Base-by-base conservation (phyloP, 2,797 vertebrate species). In the Sebastes diploproa region DNA sequence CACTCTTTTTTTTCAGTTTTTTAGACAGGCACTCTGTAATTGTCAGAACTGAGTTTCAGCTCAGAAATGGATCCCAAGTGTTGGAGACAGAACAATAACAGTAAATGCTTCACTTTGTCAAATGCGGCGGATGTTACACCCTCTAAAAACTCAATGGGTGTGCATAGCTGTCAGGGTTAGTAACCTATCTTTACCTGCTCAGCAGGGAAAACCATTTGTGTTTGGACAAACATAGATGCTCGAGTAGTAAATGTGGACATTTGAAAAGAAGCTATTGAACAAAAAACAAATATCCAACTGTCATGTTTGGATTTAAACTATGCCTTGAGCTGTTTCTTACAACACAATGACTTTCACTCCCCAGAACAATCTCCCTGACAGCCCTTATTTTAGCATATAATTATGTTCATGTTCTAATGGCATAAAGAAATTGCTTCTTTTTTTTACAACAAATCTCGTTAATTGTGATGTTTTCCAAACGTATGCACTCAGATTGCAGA, bases 101-200 rank as follows among this genome's bases (percentile, higher is more conserved):
- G 55, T 63, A 65, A 82, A 77, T 74, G 66, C 71, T 80, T 76
- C 63, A 71, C 50, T 77, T 76, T 86, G 62, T 79, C 77, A 77
- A 79, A 62, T 75, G 58, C 22, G 75, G 65, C 16, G 50, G 60
- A 61, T 59, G 64, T 52, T 68, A 36, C 10, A 71, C 16, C 32
- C 30, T 38, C 54, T 58, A 18, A 78, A 66, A 70, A 55, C 54
- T 12, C 60, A 12, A 2, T 22, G 32, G 23, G 25, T 75, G 72
- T 66, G 54, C 58, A 69, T 54, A 54, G 55, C 50, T 65, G 58
- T 75, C 74, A 58, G 58, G 22, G n/a, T 42, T 55, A 1, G 52
- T 52, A n/a, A n/a, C 46, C 46, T 46, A 46, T 65, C 16, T 55
- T 76, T 36, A 70, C 27, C 55, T 42, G 64, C 58, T 36, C 20